Percentiles rank a stretch among this genome's conserved stretches.
These are phyloP conservation scores for Leuciscus waleckii DNA, from an alignment of 2,797 vertebrate genomes.

Conservation along the genomic window DNA sequence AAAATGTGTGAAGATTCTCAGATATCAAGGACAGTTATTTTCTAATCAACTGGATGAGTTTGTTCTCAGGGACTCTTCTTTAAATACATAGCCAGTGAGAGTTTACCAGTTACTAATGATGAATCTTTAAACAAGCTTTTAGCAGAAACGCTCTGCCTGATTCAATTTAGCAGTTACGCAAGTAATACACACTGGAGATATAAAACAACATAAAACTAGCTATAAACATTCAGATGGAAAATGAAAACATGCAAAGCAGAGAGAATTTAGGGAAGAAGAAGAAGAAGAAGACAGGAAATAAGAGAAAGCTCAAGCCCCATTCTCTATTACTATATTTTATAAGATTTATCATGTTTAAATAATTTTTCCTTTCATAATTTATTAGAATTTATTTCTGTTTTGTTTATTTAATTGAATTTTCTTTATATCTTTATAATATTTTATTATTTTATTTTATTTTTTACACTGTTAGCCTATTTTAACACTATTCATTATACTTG, in stretches of 20 bases:
- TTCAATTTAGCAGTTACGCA: slow-evolving; percentile 47
- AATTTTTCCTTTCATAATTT: neutral
- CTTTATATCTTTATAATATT: too few species aligned
- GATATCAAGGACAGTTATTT: neutral
- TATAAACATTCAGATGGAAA: slow-evolving; percentile 53
- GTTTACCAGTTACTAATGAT: slow-evolving; percentile 46
- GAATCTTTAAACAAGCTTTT: slow-evolving; percentile 51
- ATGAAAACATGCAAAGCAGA: slow-evolving; percentile 45
- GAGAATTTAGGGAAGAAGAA: neutral
- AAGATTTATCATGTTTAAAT: neutral
- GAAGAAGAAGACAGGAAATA: neutral
- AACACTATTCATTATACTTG: too few species aligned
- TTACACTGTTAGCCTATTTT: too few species aligned
- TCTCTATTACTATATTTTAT: neutral
- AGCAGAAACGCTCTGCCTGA: slow-evolving; percentile 39
- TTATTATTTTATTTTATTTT: too few species aligned
- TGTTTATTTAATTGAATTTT: neutral
- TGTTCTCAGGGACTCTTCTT: slow-evolving; percentile 7
- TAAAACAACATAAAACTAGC: slow-evolving; percentile 39
- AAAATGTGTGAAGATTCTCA: neutral
- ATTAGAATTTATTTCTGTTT: neutral
- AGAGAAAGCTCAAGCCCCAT: neutral
- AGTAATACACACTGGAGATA: slow-evolving; percentile 48
- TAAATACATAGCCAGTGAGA: slow-evolving; percentile 7
- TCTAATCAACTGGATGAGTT: slow-evolving; percentile 16